Conservation (phyloP, 2,888 invertebrate species). For the Folsomia manolachei region DNA sequence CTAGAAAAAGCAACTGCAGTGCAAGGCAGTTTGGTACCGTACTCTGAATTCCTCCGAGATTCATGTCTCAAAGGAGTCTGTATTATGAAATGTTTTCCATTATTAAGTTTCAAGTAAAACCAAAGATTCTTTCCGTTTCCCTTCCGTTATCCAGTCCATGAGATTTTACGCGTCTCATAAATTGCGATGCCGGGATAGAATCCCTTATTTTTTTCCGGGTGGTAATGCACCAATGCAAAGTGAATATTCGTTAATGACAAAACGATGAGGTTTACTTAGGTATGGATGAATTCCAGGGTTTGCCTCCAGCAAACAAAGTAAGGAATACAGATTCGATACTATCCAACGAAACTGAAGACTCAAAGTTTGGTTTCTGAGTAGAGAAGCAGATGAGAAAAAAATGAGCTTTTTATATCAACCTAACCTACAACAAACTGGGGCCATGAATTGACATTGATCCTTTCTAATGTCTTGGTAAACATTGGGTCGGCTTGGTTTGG, state of each 20-base stretch:
- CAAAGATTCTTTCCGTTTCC: not conserved
- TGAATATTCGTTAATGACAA: not conserved
- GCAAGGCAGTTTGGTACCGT: no score
- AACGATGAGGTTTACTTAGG: not conserved
- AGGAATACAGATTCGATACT: no score
- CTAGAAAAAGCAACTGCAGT: no score
- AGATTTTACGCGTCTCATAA: not conserved
- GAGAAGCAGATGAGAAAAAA: not conserved
- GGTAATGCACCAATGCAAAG: not conserved
- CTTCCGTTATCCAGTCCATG: no score
- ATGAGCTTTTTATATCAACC: not conserved
- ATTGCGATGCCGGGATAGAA: not conserved
- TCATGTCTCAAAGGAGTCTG: no score
- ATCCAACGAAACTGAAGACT: not conserved
- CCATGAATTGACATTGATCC: slow-evolving; percentile 3
- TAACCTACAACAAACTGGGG: no score
- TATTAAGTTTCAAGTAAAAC: not conserved
- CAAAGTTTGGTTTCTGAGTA: not conserved
- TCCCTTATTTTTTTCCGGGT: no score
- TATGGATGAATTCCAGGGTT: no score
- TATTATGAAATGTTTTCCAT: not conserved
- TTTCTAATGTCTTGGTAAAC: slow-evolving; percentile 4
- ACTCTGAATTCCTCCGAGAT: no score
- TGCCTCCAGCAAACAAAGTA: no score
- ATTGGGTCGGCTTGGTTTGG: not conserved